phyloP scores from a whole-genome alignment of 2,113 vertebrate genomes.

The Corapipo altera region DNA sequence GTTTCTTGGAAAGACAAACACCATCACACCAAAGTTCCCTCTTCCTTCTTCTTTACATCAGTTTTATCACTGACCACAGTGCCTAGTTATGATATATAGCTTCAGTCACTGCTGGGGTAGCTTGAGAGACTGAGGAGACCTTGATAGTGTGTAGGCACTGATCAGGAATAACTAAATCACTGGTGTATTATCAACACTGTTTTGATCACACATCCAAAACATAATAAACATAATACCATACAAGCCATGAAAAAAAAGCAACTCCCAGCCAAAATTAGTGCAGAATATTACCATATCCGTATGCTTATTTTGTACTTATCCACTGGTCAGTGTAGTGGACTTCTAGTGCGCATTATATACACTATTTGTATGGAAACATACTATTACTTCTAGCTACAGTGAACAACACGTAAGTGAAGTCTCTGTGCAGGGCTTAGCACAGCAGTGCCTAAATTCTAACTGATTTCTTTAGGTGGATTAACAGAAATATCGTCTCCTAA shows the following conservation, averaged over 20 bases:
- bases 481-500: neutral
- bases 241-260: neutral
- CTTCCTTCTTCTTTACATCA: neutral
- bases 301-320: neutral
- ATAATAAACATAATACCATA: neutral
- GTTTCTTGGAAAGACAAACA: neutral
- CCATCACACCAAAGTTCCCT: neutral
- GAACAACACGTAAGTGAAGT: neutral
- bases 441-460: neutral
- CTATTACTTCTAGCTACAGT: neutral
- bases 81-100: neutral
- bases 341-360: neutral
- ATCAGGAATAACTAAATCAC: neutral
- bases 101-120: neutral
- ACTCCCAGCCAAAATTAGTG: neutral
- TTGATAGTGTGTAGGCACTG: neutral
- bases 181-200: neutral
- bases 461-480: neutral
- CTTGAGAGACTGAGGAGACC: neutral
- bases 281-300: neutral
- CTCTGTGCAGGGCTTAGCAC: neutral
- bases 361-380: neutral
- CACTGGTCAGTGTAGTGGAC: rapidly evolving
- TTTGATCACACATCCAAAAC: neutral
- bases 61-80: neutral